These are phyloP conservation scores for Microctenopoma lineatum DNA, from an alignment of 2,797 vertebrate species.

Conservation along the genomic window DNA sequence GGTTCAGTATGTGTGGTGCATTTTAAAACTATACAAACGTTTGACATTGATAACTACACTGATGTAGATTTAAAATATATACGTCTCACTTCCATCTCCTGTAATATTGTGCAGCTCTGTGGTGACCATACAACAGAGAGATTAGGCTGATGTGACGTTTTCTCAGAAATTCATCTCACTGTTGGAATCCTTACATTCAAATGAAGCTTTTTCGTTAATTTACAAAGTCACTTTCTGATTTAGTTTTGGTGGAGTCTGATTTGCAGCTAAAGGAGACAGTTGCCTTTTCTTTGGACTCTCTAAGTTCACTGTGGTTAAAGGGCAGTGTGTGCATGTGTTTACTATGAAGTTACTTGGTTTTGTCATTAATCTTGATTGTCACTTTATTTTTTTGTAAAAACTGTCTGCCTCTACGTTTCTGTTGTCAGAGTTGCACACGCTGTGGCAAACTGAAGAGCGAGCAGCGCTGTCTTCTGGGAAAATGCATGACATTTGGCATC, in stretches of 20 bases:
- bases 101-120: too few species aligned
- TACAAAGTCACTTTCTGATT: neutral
- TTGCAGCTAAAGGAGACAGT: neutral
- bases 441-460: constrained; percentile 98
- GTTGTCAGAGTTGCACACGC: constrained; percentile 92
- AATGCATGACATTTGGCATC: constrained; percentile 98
- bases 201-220: neutral
- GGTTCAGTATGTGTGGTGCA: too few species aligned
- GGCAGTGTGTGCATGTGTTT: neutral
- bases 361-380: constrained; percentile 14
- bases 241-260: neutral
- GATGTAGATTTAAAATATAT: too few species aligned
- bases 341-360: neutral
- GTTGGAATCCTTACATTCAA: neutral
- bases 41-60: too few species aligned
- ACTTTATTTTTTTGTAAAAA: constrained; percentile 19
- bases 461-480: constrained; percentile 95
- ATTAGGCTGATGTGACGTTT: too few species aligned
- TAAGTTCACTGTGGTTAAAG: too few species aligned
- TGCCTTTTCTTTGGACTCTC: neutral
- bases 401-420: constrained; percentile 16
- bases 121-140: too few species aligned
- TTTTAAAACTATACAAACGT: too few species aligned
- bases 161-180: neutral
- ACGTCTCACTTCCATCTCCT: too few species aligned